Base-by-base conservation (phyloP, 2,888 invertebrate genomes). In the Zhuqinia jingwanae region DNA sequence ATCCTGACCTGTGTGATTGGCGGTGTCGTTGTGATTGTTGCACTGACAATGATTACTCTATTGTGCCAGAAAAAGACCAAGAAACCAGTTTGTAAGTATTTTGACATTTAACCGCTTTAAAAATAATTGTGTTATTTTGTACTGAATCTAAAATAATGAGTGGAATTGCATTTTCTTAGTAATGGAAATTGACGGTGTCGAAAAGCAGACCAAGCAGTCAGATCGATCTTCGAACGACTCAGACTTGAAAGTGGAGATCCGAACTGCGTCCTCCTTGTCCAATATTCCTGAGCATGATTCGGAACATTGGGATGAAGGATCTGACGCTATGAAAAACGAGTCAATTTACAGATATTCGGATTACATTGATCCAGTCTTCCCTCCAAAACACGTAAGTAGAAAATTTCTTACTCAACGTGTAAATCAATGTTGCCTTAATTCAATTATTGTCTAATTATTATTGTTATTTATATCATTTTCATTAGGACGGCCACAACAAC, bases 221-320 rank as follows among this genome's bases (percentile, higher is more conserved):
- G 97, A 98, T 92, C 94, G 97, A 90, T 97, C 97, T 91, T 97
- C 97, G 77, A 92, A 97, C 92, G 97, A 97, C 91, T 97, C 97
- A 90, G 97, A 97, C 93, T 93, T 97, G 92, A 98, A 98, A 93
- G 94, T 97, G 89, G 97, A 98, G 93, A 94, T 97, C 88, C 94
- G 97, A 87, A 97, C 97, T 68, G 90, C 91, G 27, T 90, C 90
- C 42, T 90, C 90, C 77, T 81, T 91, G 42, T 90, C 90, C 50
- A 91, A 91, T 87, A 91, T 91, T 88, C 90, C 90, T 11, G 91
- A 91, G 78, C 90, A 90, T 65, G 91, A 91, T 60, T 91, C 91
- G 70, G 91, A 91, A 70, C 91, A 91, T 60, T 91, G 91, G 91
- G 91, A 91, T 22, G 91, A 91, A 73, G 91, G 70, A 93, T 95